phyloP scores from a whole-genome alignment of 2,113 vertebrate genomes.

The Raphicerus campestris region DNA sequence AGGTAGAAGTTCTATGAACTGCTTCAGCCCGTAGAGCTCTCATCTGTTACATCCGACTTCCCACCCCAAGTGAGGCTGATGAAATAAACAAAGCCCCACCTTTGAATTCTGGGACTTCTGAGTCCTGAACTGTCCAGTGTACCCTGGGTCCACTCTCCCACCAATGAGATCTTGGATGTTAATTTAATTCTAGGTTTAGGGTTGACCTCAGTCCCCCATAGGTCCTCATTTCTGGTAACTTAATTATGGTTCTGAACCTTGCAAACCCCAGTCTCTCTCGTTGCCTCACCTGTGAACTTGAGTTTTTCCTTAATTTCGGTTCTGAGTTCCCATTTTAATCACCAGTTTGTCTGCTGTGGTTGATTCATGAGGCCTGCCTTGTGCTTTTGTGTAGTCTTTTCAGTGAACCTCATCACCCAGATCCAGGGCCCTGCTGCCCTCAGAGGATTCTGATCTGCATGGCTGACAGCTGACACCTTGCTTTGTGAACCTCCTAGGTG shows the following conservation, averaged over 20 bases:
- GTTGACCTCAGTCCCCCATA: background rate
- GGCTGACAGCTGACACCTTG: fast-evolving
- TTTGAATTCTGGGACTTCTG: background rate
- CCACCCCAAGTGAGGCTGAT: background rate
- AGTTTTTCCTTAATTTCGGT: background rate
- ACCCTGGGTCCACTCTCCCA: background rate
- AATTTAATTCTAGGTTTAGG: background rate
- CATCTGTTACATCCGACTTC: background rate
- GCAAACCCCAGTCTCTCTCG: background rate
- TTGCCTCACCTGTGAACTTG: background rate
- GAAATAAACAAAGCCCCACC: background rate
- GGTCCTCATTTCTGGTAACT: background rate
- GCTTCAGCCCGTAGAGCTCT: background rate
- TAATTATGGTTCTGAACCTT: background rate
- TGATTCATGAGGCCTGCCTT: background rate
- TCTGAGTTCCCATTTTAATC: background rate
- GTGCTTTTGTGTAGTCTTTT: background rate
- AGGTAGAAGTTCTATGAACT: background rate
- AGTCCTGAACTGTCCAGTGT: background rate
- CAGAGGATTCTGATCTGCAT: fast-evolving
- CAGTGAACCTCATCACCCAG: background rate
- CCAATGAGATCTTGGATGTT: fast-evolving
- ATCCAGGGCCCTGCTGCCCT: background rate
- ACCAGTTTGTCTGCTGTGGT: background rate
- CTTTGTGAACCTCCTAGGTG: background rate